Base-by-base conservation (phyloP, 2,113 vertebrate genomes). In the Chlorodrepanis virens region DNA sequence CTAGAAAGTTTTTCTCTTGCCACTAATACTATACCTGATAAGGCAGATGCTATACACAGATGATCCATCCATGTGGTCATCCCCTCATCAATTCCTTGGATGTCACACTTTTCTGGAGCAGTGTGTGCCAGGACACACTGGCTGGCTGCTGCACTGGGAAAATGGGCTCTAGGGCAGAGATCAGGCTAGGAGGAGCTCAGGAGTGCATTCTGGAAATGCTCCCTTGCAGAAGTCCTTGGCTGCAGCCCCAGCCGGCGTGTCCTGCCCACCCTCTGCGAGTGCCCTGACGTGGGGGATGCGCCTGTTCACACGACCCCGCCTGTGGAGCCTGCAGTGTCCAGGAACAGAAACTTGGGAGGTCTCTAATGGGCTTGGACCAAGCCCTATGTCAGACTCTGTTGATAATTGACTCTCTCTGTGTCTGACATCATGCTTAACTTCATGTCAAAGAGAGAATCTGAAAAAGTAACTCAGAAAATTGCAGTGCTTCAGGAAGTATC, bases 301-400 rank as follows among this genome's bases (percentile, higher is more conserved):
- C 57, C 61, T 1, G 1, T 97, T 97, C 95, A 77, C 95, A 96
- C 5, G 89, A 90, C 93, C 95, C 95, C 0, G 10, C 0, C 0
- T 94, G 89, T 80, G 90, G 76, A 96, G 88, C 76, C 96, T 59
- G 39, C 7, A 39, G 18, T 19, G 27, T 47, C 65, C 61, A n/a
- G 78, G 44, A 90, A 81, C 60, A 78, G 49, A 92, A 94, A 81
- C 89, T 83, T 97, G 96, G 96, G 94, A 97, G 96, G 96, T 96
- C 93, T 95, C 49, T 90, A 5, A 93, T 22, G 23, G 79, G 56
- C 79, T 94, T 94, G 90, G 92, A 87, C 56, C 76, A 64, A 96
- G 60, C 84, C 50, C 78, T 88, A 23, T 31, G 35, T 60, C n/a
- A 82, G 56, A n/a, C 56, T 94, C 65, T 2, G 0, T 2, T 81